Percentiles rank a stretch among this genome's conserved stretches.
These are phyloP conservation scores for Manduca sexta DNA, from an alignment of 1,140 invertebrate genomes.

Conservation along the genomic window DNA sequence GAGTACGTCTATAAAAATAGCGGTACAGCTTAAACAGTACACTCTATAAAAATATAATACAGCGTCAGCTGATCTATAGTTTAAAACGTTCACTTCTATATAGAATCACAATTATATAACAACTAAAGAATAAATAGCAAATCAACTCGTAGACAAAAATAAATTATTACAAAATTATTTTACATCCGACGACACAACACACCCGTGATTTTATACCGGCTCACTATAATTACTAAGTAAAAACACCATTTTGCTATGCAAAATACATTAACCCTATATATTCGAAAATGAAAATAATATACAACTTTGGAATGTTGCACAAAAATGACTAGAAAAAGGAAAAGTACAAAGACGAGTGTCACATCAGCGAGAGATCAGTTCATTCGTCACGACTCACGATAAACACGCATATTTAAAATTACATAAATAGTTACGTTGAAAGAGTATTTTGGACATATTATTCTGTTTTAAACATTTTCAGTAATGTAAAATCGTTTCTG, in stretches of 20 bases:
- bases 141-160: constrained; percentile 29
- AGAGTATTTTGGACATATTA: constrained; percentile 26
- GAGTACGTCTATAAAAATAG: constrained; percentile 69
- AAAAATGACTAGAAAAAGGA: constrained; percentile 65
- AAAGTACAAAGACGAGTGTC: constrained; percentile 32
- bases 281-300: constrained; percentile 45
- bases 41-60: constrained; percentile 70
- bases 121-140: constrained; percentile 50
- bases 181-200: constrained; percentile 34
- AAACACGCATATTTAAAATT: constrained; percentile 24
- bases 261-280: constrained; percentile 62
- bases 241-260: constrained; percentile 70
- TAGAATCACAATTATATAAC: constrained; percentile 61
- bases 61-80: constrained; percentile 66
- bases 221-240: constrained; percentile 41
- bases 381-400: constrained; percentile 26
- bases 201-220: constrained; percentile 29
- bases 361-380: constrained; percentile 43
- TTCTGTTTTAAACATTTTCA: constrained; percentile 6
- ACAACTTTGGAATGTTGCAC: constrained; percentile 64
- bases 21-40: constrained; percentile 67
- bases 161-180: constrained; percentile 33
- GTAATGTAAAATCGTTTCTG: constrained; percentile 8
- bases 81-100: constrained; percentile 46
- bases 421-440: constrained; percentile 28